Percentiles rank a stretch among this genome's conserved stretches.
These are phyloP conservation scores for Entomyzon cyanotis DNA, from an alignment of 2,113 vertebrate species.

Conservation along the genomic window DNA sequence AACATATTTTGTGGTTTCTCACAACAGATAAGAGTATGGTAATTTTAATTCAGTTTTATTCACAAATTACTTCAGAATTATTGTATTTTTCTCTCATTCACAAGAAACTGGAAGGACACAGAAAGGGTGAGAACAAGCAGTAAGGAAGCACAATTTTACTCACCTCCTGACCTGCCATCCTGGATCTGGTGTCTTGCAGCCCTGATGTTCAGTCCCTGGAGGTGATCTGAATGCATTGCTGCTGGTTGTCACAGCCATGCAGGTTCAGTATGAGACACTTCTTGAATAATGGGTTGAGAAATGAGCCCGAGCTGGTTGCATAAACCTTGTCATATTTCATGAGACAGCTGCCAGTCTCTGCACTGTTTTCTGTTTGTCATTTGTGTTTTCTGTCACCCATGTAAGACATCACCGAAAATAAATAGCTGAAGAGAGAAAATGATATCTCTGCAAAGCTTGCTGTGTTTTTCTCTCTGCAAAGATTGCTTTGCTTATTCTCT, in stretches of 20 bases:
- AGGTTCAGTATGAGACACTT: neutral
- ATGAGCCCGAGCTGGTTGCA: neutral
- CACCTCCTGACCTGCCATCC: neutral
- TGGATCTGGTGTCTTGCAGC: neutral
- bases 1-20: neutral
- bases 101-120: neutral
- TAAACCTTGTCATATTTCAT: neutral
- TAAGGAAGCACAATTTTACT: neutral
- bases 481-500: neutral
- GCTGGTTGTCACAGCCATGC: accelerated
- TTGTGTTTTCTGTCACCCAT: neutral
- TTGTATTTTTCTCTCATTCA: neutral
- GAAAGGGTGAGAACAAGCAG: neutral
- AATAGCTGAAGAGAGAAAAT: neutral
- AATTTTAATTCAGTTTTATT: neutral
- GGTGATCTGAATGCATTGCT: neutral
- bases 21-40: neutral
- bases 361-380: neutral
- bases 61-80: neutral
- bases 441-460: neutral
- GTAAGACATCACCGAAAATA: neutral
- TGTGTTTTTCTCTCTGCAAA: neutral
- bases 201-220: neutral
- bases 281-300: neutral
- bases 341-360: neutral